Conservation (phyloP, 2,797 vertebrate genomes). For the Premnoplex brunnescens region DNA sequence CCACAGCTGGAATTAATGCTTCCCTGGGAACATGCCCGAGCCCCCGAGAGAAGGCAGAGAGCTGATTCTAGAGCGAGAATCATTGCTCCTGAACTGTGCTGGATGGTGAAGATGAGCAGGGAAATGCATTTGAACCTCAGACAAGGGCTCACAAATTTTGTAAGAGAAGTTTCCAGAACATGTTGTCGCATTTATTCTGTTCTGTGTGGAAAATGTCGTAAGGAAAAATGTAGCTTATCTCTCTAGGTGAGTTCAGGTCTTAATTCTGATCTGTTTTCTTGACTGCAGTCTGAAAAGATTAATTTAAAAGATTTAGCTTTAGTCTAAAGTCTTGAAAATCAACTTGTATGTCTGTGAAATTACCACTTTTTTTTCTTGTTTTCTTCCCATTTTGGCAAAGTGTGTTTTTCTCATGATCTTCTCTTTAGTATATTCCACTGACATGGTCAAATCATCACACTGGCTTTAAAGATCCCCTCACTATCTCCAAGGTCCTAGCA, state of each 20-base stretch:
- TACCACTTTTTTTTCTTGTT: neutral
- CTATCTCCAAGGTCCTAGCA: neutral
- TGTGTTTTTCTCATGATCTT: conserved; percentile 43
- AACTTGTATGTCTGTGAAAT: neutral
- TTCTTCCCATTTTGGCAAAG: conserved; percentile 45
- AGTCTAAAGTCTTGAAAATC: neutral
- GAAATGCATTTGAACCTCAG: neutral
- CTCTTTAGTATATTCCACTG: conserved; percentile 46
- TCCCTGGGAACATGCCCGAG: neutral
- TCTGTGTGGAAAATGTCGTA: neutral
- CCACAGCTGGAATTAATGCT: neutral
- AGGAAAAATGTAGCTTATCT: neutral
- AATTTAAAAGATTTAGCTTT: neutral
- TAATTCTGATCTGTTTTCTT: neutral
- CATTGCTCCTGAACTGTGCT: neutral
- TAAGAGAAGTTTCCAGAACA: neutral
- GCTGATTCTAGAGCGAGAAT: neutral
- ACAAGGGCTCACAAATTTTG: neutral
- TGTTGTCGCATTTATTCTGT: neutral
- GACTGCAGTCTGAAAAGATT: neutral
- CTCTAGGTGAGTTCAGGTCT: neutral
- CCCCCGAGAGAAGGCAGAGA: neutral
- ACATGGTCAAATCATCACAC: conserved; percentile 31
- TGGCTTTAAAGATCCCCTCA: conserved; percentile 50
- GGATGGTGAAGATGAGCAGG: neutral